phyloP scores from a whole-genome alignment of 2,797 vertebrate species.

The Lateolabrax maculatus region DNA sequence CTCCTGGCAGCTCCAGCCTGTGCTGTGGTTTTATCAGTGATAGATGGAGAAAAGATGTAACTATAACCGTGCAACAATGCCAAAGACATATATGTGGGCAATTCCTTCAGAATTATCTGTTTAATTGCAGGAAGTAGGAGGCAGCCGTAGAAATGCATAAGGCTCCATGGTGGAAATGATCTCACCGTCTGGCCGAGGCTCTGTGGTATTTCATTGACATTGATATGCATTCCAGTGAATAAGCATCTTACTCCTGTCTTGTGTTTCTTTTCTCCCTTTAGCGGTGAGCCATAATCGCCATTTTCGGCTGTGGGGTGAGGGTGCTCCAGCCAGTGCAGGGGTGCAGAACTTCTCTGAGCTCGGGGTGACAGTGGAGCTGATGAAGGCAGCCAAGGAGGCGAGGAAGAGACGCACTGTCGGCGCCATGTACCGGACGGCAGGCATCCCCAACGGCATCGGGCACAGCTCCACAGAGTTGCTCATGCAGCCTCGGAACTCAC shows the following conservation, averaged over 20 bases:
- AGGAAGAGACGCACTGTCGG: conserved; percentile 82
- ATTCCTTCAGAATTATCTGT: conserved; percentile 65
- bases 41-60: conserved; percentile 54
- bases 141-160: conserved; percentile 62
- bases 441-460: conserved; percentile 85
- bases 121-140: conserved; percentile 72
- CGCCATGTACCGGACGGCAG: conserved; percentile 85
- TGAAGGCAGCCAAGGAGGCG: conserved; percentile 84
- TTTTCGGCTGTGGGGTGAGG: conserved; percentile 87
- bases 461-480: conserved; percentile 88
- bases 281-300: conserved; percentile 85
- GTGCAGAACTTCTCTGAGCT: conserved; percentile 86
- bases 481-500: conserved; percentile 82
- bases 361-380: conserved; percentile 86
- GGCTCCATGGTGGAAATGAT: conserved; percentile 77
- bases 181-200: conserved; percentile 75
- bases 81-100: conserved; percentile 53
- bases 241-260: conserved; percentile 68
- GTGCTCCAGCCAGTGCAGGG: conserved; percentile 80
- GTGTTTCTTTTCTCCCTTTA: conserved; percentile 68
- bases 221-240: conserved; percentile 71
- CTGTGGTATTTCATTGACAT: conserved; percentile 75
- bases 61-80: conserved; percentile 46
- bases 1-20: conserved; percentile 49
- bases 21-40: conserved; percentile 66